Evolutionary conservation across 2,888 invertebrate genomes (phyloP).

Genomic region (Melangyna quadrimaculata): DNA sequence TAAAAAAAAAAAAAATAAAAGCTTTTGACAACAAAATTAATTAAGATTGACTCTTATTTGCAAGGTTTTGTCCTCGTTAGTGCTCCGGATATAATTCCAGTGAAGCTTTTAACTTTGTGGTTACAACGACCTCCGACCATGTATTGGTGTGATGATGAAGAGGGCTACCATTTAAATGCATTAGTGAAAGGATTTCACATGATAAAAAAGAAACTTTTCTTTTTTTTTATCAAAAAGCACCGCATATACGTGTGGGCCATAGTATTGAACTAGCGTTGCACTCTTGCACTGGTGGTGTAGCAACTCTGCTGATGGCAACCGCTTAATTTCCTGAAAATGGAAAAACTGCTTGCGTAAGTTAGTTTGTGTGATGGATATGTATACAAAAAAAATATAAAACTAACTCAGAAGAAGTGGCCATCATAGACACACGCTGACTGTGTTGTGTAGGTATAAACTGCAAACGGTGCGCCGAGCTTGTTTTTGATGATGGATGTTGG

Average conservation of each 20-base stretch:
- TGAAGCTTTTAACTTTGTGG: conserved; percentile 56
- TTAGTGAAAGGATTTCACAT: conserved; percentile 24
- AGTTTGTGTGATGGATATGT: conserved; percentile 24
- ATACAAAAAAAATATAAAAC: conserved; percentile 37
- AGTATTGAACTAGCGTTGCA: not conserved
- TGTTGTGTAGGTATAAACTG: not conserved
- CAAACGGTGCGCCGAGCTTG: not conserved
- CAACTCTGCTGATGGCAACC: conserved; percentile 51
- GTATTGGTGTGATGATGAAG: not conserved
- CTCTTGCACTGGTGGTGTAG: too few relatives aligned
- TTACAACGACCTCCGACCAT: conserved; percentile 17
- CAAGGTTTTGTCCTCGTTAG: conserved; percentile 10
- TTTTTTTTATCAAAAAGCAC: not conserved
- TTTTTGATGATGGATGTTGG: conserved; percentile 4
- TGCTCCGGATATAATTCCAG: conserved; percentile 9
- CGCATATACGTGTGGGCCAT: conserved; percentile 7
- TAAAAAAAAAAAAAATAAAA: not conserved
- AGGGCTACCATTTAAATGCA: conserved; percentile 38
- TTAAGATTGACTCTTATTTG: conserved; percentile 1
- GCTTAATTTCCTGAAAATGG: conserved; percentile 71
- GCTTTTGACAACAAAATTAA: conserved; percentile 1
- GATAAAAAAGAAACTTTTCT: not conserved
- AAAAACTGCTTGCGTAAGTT: conserved; percentile 67
- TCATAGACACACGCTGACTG: not conserved
- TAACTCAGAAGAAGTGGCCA: conserved; percentile 19